Evolutionary conservation across 2,888 invertebrate genomes (phyloP).

Genomic region (Drosophila koepferae): DNA sequence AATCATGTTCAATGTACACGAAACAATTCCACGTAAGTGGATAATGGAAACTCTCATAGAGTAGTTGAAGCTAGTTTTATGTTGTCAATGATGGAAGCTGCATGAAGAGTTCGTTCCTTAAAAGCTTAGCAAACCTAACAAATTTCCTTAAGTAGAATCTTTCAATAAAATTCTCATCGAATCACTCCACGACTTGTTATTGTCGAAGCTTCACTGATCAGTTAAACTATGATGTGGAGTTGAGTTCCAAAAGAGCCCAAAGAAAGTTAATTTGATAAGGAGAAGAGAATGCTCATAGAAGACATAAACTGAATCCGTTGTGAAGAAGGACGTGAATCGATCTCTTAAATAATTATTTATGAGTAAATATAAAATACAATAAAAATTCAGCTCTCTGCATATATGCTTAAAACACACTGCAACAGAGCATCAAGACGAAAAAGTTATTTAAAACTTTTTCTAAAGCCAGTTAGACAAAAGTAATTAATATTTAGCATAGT

Average conservation of each 20-base stretch:
- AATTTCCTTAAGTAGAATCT: neutral
- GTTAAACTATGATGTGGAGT: neutral
- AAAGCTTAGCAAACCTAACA: neutral
- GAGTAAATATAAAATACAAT: no score
- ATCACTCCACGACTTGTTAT: neutral
- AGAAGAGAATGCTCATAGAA: neutral
- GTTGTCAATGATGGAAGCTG: neutral
- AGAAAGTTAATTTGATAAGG: no score
- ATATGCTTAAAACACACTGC: neutral
- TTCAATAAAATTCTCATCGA: neutral
- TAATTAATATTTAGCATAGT: neutral
- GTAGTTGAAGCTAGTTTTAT: constrained; percentile 17
- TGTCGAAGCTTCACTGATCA: neutral
- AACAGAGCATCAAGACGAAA: neutral
- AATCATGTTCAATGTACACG: constrained; percentile 80
- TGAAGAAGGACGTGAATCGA: neutral
- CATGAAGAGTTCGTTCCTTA: neutral
- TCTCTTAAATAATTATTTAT: neutral
- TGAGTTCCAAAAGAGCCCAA: neutral
- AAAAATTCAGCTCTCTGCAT: no score
- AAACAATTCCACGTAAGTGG: constrained; percentile 76
- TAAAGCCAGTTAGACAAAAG: no score
- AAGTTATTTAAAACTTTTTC: neutral
- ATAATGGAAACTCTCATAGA: constrained; percentile 61
- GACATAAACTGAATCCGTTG: neutral